Base-by-base conservation (phyloP, 1,140 invertebrate genomes). In the Leucophenga varia region DNA sequence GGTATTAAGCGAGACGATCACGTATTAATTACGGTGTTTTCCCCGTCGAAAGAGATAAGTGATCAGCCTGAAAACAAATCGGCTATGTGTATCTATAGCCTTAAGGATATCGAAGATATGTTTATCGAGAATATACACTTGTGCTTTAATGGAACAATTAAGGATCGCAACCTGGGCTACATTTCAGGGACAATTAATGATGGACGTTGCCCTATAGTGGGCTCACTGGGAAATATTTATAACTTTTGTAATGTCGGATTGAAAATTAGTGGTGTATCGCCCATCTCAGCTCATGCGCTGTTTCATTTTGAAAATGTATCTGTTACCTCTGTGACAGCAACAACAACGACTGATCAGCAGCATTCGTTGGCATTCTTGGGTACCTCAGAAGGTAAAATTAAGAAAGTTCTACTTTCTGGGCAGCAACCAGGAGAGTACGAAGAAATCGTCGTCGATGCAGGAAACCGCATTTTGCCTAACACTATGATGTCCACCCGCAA, bases 81-180 rank as follows among this genome's bases (percentile, higher is more conserved):
- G 3, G 94, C 91, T 1, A 72, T 98, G 48, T 94, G 91, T 76
- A 79, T 91, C 16, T 93, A 88, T 76, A 89, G 88, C 49, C 77
- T 97, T 42, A 82, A 87, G 53, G 87, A 94, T 31, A 92, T 98
- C 55, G 91, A 96, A 68, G 85, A 86, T 41, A 90, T 91, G 64
- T 97, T 98, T 76, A 93, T 92, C 61, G 89, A 95, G 76, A 97
- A 97, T 77, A 95, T 97, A 59, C 91, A 95, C 72, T 90, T 93
- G 86, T 98, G 95, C 77, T 97, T 97, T 74, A 93, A 96, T 77
- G 93, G 92, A 16, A 94, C 89, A 57, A 88, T 88, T 45, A 90
- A 90, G 55, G 90, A 92, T 67, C 80, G 93, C 34, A 94, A 94
- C 64, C 91, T 96, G 85, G 90, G 89, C 14, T 95, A 95, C 72